These are phyloP conservation scores for Deroplatys truncata DNA, from an alignment of 2,888 invertebrate species.

Conservation along the genomic window DNA sequence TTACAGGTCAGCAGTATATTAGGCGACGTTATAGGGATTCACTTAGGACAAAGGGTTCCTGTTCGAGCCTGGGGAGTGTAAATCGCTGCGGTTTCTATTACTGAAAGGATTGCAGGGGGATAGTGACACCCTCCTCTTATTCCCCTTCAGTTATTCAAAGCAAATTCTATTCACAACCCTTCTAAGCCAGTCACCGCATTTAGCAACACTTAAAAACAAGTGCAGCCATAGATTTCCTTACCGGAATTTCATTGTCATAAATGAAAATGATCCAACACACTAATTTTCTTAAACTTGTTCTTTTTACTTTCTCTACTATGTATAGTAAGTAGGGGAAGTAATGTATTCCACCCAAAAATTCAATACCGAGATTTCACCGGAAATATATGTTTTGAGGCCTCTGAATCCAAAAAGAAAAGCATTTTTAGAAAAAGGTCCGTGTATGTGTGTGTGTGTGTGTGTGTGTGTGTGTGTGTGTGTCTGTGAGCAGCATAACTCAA, in stretches of 20 bases:
- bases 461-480: too few species aligned
- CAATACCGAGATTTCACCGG: too few species aligned
- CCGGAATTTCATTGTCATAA: not conserved
- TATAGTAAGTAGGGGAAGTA: too few species aligned
- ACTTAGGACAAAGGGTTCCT: not conserved
- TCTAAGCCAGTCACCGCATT: not conserved
- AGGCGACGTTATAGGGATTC: not conserved
- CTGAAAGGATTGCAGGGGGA: not conserved
- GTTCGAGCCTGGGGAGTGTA: not conserved
- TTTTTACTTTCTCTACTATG: too few species aligned
- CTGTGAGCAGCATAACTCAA: too few species aligned
- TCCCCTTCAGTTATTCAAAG: not conserved
- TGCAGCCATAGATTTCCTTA: not conserved
- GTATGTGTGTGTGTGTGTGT: too few species aligned
- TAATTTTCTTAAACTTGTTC: too few species aligned
- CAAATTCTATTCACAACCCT: not conserved
- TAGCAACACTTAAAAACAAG: not conserved
- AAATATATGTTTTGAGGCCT: too few species aligned
- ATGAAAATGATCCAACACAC: not conserved
- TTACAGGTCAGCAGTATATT: not conserved
- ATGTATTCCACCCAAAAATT: too few species aligned
- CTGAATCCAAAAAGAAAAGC: too few species aligned
- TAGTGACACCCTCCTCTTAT: not conserved
- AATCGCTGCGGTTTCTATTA: not conserved
- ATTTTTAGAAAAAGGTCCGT: too few species aligned